phyloP scores from a whole-genome alignment of 2,113 vertebrate species.

The Macquaria ambigua region DNA sequence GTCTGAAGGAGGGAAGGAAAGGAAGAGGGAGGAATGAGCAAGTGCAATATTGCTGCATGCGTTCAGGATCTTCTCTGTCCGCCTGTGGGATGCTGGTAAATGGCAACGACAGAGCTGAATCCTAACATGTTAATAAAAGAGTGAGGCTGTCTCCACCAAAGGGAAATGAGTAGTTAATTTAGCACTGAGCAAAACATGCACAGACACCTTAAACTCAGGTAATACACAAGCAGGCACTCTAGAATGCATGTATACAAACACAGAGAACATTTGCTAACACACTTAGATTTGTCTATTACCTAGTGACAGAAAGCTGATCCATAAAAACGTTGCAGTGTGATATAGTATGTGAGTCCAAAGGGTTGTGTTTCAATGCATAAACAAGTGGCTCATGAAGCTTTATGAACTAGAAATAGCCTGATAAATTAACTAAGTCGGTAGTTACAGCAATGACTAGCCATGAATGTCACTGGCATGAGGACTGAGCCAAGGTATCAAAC shows the following conservation, averaged over 20 bases:
- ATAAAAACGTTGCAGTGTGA: not conserved
- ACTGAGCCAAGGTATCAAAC: slow-evolving; percentile 3
- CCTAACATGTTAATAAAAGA: slow-evolving; percentile 62
- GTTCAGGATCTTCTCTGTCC: slow-evolving; percentile 15
- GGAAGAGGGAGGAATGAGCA: not conserved
- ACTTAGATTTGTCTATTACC: not conserved
- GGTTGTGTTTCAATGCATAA: not conserved
- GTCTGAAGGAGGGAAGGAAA: slow-evolving; percentile 1
- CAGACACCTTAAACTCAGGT: slow-evolving; percentile 1
- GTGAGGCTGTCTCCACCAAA: slow-evolving; percentile 15
- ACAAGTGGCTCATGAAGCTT: not conserved
- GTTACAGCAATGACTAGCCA: not conserved
- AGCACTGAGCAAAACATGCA: not conserved
- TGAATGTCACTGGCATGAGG: slow-evolving; percentile 14
- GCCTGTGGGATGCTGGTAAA: slow-evolving; percentile 47
- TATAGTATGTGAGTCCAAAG: not conserved
- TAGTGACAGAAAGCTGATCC: not conserved
- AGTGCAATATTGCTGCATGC: not conserved
- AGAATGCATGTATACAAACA: not conserved
- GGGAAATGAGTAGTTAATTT: slow-evolving; percentile 61
- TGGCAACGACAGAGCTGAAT: slow-evolving; percentile 48
- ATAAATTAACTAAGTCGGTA: slow-evolving; percentile 1
- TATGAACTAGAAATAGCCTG: not conserved
- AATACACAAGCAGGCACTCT: not conserved
- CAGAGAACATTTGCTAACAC: not conserved